Evolutionary conservation across 1,140 invertebrate species (phyloP), one percentile per base, ranked within the genome.

Genomic region (Hylyphantes graminicola): DNA sequence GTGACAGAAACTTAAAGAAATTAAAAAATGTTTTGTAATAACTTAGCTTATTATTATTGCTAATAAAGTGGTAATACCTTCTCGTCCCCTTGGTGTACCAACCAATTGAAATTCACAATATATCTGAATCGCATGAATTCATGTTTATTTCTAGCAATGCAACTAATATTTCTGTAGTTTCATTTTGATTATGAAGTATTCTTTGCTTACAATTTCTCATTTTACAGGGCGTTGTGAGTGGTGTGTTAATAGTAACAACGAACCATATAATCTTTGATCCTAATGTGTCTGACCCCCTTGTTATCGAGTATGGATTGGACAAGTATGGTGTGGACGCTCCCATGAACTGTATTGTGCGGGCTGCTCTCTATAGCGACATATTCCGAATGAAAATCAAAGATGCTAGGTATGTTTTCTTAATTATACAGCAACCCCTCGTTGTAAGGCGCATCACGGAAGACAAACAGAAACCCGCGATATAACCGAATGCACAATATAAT

Each of bases 231-330:
- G 96, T 98, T 17, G 96, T 98, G 9, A 93, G 93, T 13, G 98
- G 98, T n/a, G 97, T 98, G 11, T 91, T 99, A 15, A 91, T 99
- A 84, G 97, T 99, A 65, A 99, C 98, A 59, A 97, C 98, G 53
- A 99, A 99, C 90, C 97, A 97, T 65, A 94, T 99, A 86, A 99
- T 99, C 97, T 99, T 99, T 90, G 96, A 98, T 92, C 97, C 97
- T 6, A 98, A 99, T 90, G 96, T 99, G 50, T 96, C 95, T 8
- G 97, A 99, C 91, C 94, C 96, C 4, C 91, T 99, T 86, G 97
- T 99, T 51, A 95, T 98, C 87, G 97, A 99, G 90, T 96, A 98
- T 89, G 97, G 97, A 10, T 93, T 96, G 0, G 97, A 99, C 89
- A 94, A 94, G 72, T 99, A 99, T 90, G 97, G 97, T 53, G 96